Conservation (phyloP, 2,888 invertebrate genomes). For the Linhomoeus sp. region DNA sequence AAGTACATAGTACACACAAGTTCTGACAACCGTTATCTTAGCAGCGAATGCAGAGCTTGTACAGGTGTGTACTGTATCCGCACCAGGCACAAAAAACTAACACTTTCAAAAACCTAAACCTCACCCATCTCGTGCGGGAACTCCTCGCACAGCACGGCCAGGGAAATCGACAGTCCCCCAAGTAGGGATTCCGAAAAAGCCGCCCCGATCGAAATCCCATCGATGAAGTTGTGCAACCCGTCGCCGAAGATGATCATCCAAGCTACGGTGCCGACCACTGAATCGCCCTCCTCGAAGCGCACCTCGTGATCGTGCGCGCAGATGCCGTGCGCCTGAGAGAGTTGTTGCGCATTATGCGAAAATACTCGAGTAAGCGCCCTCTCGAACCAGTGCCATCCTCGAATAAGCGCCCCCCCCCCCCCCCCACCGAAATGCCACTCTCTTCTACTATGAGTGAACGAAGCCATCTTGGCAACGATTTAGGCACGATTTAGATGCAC, state of each 20-base stretch:
- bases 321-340: constrained; percentile 19
- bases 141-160: constrained; percentile 42
- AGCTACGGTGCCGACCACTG: constrained; percentile 37
- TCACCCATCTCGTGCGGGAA: constrained; percentile 43
- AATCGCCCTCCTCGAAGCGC: constrained; percentile 19
- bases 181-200: constrained; percentile 38
- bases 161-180: constrained; percentile 38
- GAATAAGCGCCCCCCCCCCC: too few relatives aligned
- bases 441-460: neutral
- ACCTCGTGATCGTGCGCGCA: constrained; percentile 28
- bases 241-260: constrained; percentile 45
- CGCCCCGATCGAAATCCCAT: constrained; percentile 38
- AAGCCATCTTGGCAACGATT: too few relatives aligned
- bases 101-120: neutral
- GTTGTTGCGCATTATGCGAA: too few relatives aligned
- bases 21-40: too few relatives aligned
- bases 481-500: too few relatives aligned
- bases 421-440: neutral
- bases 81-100: neutral
- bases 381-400: too few relatives aligned
- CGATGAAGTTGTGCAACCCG: constrained; percentile 43
- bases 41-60: too few relatives aligned
- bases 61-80: too few relatives aligned
- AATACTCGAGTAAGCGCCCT: too few relatives aligned
- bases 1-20: too few relatives aligned